Base-by-base conservation (phyloP, 2,797 vertebrate species). In the Scolopax bukidnonensis region DNA sequence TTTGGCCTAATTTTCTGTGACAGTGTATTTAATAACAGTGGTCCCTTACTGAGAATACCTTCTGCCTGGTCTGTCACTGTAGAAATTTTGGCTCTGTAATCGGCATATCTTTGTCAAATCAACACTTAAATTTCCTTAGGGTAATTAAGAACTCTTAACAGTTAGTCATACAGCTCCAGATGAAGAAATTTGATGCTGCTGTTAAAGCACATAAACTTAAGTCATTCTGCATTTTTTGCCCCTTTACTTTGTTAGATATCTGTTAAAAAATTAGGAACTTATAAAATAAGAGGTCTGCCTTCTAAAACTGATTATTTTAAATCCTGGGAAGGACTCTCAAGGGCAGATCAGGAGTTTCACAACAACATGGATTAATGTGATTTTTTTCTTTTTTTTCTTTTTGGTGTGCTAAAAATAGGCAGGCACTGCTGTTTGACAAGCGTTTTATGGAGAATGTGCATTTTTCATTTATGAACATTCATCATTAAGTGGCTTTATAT, bases 381-480 rank as follows among this genome's bases (percentile, higher is more conserved):
- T 47, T 32, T 43, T 43, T 43, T 43, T 41, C 41, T 64, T 27
- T 51, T 77, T 28, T 60, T 27, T 47, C 74, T 79, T 13, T 24
- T 17, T 32, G 4, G 45, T 57, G 21, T 48, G 43, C 90, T 96
- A 95, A 97, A 95, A 94, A 95, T 95, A 96, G 76, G 25, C 38
- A 50, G 59, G 45, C 70, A 92, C 88, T 0, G 6, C 86, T 96
- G 82, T 94, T 91, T 87, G 68, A 95, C 84, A 95, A 87, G 81
- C 14, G 4, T 94, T 97, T 97, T 87, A 91, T 82, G 77, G 36
- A 45, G n/a, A 94, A 89, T 68, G 53, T 75, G 24, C 84, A 93
- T 97, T 97, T 96, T 96, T 97, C 92, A 96, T 97, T 95, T 97
- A 89, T 89, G 91, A 93, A 93, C 91, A 95, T 95, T 89, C 88